A percentile compares a stretch with the other conserved stretches of the same genome.
phyloP scores from a whole-genome alignment of 2,797 vertebrate species.

The Eospalax fontanierii region DNA sequence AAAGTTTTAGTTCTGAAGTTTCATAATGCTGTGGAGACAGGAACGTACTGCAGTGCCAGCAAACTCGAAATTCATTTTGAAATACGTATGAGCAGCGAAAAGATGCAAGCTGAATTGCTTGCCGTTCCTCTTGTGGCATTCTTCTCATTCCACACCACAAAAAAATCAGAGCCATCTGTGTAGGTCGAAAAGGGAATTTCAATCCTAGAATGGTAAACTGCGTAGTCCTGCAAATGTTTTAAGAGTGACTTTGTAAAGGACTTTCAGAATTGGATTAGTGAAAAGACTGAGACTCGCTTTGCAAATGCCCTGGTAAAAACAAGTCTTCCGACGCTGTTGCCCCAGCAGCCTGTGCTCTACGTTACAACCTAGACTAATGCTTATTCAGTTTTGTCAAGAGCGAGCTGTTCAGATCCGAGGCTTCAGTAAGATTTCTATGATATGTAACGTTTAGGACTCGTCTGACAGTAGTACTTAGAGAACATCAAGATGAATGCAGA shows the following conservation, averaged over 20 bases:
- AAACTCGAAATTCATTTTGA: constrained; percentile 61
- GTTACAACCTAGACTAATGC: constrained; percentile 38
- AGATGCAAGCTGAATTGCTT: background rate
- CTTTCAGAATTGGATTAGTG: constrained; percentile 40
- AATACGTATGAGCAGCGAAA: constrained; percentile 26
- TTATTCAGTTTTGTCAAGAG: background rate
- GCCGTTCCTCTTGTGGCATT: constrained; percentile 55
- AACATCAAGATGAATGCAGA: background rate
- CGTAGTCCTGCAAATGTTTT: constrained; percentile 4
- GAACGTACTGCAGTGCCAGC: constrained; percentile 50
- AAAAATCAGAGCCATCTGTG: constrained; percentile 75
- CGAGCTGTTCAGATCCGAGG: background rate
- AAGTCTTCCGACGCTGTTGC: background rate
- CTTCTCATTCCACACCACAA: constrained; percentile 54
- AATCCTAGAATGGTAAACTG: background rate
- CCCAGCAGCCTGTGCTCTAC: background rate
- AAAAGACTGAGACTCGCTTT: constrained; percentile 55
- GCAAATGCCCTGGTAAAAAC: constrained; percentile 16
- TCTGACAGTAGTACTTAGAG: background rate
- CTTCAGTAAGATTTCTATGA: constrained; percentile 10
- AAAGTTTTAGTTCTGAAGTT: constrained; percentile 58
- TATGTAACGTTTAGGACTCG: background rate
- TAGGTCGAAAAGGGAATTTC: constrained; percentile 66
- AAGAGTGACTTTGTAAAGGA: constrained; percentile 31
- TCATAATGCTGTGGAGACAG: background rate